Evolutionary conservation across 2,113 vertebrate species (phyloP).

Genomic region (Phoenicopterus ruber): DNA sequence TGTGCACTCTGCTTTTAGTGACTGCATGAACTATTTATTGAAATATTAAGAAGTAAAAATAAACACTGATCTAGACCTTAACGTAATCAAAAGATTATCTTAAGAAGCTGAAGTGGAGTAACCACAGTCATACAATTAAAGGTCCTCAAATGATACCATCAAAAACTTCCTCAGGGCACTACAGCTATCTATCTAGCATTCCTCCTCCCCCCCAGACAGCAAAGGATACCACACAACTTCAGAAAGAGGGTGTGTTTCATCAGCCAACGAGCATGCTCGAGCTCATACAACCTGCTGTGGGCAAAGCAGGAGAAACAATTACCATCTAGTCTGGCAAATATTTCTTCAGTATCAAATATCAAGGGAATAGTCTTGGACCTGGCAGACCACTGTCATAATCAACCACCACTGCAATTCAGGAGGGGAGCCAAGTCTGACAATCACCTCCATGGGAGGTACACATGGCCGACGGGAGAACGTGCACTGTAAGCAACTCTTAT

Average conservation of each 20-base stretch:
- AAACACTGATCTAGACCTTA: background rate
- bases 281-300: background rate
- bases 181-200: background rate
- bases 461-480: background rate
- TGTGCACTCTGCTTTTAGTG: background rate
- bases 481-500: background rate
- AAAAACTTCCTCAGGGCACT: background rate
- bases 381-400: background rate
- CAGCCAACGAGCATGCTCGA: background rate
- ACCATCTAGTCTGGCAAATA: background rate
- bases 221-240: background rate
- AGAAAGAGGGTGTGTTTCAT: background rate
- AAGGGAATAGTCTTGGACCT: background rate
- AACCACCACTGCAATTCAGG: background rate
- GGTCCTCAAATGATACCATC: background rate
- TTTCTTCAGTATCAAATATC: background rate
- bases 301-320: background rate
- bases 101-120: background rate
- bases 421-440: background rate
- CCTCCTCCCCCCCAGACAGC: background rate
- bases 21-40: background rate
- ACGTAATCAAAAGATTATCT: background rate
- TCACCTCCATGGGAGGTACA: conserved; percentile 42
- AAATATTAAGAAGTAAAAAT: background rate
- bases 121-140: background rate